Base-by-base conservation (phyloP, 2,797 vertebrate genomes). In the Fistularia tabacaria region DNA sequence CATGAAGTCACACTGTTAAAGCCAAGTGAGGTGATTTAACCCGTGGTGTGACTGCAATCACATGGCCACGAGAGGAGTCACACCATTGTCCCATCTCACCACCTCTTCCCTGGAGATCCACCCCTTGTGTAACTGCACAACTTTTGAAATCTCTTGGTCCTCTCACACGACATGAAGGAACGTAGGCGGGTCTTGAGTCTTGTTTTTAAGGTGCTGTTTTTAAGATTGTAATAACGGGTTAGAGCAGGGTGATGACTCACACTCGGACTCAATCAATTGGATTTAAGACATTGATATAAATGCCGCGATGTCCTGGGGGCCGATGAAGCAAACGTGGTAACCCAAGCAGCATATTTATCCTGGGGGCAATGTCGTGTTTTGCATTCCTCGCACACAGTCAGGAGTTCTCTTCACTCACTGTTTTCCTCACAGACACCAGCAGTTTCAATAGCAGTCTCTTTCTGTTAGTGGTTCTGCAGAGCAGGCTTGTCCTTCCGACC, bases 401-500 rank as follows among this genome's bases (percentile, higher is more conserved):
- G 5, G 25, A 25, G 25, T 25, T 25, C 25, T 5, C 11, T 0
- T 40, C 39, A 40, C 2, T 10, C 7, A 40, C 10, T 40, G 8
- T 40, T 57, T 40, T 49, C 10, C 12, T 46, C 14, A 13, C 9
- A 38, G 12, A 15, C 14, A 42, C 9, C 37, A 42, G 38, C 56
- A 13, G 40, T 53, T 8, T 10, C 68, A 44, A 25, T 6, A 36
- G 45, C 1, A 25, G 11, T 25, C 8, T 7, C 7, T 51, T 36
- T 66, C 44, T 66, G 48, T 73, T 38, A 10, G 25, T 25, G 5
- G 56, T 61, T 48, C 36, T 13, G 7, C 65, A 82, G 79, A 41
- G 44, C 14, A 11, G 14, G 13, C 43, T 36, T 52, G 38, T 7
- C 58, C 80, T 74, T 49, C 66, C 80, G 79, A 84, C 39, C 49